phyloP scores from a whole-genome alignment of 2,113 vertebrate genomes.

The Chlamydotis undulata region DNA sequence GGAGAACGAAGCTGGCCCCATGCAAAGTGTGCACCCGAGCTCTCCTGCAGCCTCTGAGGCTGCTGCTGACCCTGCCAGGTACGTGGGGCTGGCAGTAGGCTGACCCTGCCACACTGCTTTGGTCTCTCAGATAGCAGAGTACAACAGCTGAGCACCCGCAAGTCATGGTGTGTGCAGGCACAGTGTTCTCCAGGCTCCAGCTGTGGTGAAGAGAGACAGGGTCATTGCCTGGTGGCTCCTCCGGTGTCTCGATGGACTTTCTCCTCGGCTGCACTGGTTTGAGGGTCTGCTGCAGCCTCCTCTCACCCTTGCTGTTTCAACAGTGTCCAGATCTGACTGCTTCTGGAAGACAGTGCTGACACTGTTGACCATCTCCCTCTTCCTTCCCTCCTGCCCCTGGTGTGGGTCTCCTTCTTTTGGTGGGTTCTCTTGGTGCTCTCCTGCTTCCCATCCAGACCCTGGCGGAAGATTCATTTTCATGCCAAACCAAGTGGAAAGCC shows the following conservation, averaged over 20 bases:
- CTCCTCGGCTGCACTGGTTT: neutral
- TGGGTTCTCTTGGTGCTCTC: neutral
- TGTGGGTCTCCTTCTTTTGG: neutral
- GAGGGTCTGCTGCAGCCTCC: neutral
- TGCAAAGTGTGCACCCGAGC: neutral
- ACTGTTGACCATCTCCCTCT: neutral
- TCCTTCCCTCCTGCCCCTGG: neutral
- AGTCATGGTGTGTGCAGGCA: neutral
- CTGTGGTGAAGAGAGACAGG: neutral
- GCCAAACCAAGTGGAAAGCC: neutral
- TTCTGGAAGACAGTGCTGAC: neutral
- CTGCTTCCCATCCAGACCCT: neutral
- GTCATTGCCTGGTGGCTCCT: neutral
- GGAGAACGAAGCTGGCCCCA: neutral
- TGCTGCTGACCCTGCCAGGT: neutral
- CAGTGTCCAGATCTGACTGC: neutral
- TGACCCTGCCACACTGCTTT: neutral
- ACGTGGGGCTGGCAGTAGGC: neutral
- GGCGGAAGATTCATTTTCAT: neutral
- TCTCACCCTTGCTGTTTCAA: neutral
- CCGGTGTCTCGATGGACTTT: neutral
- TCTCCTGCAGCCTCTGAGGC: neutral
- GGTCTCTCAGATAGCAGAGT: neutral
- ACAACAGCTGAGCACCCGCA: neutral
- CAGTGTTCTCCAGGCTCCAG: neutral